Evolutionary conservation across 2,113 vertebrate genomes (phyloP).

Genomic region (Notarius quadriscutis): DNA sequence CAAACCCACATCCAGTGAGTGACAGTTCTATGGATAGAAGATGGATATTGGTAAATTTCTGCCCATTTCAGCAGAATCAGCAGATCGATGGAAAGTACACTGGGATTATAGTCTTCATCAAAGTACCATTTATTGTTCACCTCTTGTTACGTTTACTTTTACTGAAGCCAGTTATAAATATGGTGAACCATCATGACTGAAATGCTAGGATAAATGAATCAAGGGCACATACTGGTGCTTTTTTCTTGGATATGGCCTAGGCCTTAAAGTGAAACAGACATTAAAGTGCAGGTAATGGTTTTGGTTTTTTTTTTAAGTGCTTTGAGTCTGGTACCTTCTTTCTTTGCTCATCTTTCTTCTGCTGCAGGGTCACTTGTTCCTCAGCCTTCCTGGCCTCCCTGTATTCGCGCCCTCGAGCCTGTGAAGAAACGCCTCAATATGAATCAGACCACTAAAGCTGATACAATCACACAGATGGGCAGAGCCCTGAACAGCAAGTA

Average conservation of each 20-base stretch:
- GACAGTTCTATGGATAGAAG: not conserved
- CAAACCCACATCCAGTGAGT: not conserved
- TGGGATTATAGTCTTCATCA: not conserved
- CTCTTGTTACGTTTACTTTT: not conserved
- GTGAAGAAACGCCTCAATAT: constrained; percentile 17
- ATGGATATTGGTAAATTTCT: not conserved
- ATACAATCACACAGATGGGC: constrained; percentile 19
- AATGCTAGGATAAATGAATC: not conserved
- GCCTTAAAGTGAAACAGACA: not conserved
- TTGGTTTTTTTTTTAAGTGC: not conserved
- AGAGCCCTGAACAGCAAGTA: not conserved
- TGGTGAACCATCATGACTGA: not conserved
- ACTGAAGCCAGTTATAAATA: not conserved
- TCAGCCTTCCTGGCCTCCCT: constrained; percentile 62
- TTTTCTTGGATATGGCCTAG: constrained; percentile 2
- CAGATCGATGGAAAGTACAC: not conserved
- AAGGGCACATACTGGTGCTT: not conserved
- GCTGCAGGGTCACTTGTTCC: constrained; percentile 63
- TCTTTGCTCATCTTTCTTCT: constrained; percentile 70
- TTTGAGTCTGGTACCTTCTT: constrained; percentile 67
- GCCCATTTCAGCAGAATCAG: not conserved
- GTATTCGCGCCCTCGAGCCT: constrained; percentile 62
- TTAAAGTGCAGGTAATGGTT: constrained; percentile 24
- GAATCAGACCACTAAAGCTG: constrained; percentile 16
- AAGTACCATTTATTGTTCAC: not conserved